phyloP scores from a whole-genome alignment of 1,140 invertebrate genomes.

The Agrypnia vestita region DNA sequence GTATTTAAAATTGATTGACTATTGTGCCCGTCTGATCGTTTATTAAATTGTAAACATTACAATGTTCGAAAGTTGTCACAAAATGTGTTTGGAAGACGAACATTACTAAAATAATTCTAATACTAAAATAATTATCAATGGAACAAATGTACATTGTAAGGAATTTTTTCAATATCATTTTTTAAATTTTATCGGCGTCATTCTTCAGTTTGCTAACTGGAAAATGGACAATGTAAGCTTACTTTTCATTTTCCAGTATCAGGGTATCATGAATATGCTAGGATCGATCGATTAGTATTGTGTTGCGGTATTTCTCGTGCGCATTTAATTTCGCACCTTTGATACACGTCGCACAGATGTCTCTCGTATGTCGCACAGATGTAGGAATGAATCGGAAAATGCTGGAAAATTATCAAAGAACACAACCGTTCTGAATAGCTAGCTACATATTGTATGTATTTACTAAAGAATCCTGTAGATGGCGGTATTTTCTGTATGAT shows the following conservation, averaged over 20 bases:
- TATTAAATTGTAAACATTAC: no score
- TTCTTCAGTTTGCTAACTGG: no score
- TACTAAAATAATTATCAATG: no score
- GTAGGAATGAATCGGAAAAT: not conserved
- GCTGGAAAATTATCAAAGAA: constrained; percentile 5
- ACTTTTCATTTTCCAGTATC: constrained; percentile 50
- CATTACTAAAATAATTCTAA: no score
- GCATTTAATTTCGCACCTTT: not conserved
- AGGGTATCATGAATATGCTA: constrained; percentile 42
- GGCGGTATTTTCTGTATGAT: not conserved
- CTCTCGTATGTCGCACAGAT: constrained; percentile 6
- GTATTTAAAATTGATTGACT: no score
- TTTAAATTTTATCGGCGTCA: no score
- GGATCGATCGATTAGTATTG: not conserved
- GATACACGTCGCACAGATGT: not conserved
- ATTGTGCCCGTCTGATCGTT: no score
- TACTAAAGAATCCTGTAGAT: not conserved
- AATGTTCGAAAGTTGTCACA: no score
- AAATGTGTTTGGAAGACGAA: no score
- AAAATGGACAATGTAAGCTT: constrained; percentile 12
- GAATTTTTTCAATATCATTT: no score
- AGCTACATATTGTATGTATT: not conserved
- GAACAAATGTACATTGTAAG: no score
- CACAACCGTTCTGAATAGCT: not conserved
- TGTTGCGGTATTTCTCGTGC: constrained; percentile 4